Percentiles rank a stretch among this genome's conserved stretches.
Evolutionary conservation across 2,888 invertebrate species (phyloP).

Genomic region (Glomeris marginata): DNA sequence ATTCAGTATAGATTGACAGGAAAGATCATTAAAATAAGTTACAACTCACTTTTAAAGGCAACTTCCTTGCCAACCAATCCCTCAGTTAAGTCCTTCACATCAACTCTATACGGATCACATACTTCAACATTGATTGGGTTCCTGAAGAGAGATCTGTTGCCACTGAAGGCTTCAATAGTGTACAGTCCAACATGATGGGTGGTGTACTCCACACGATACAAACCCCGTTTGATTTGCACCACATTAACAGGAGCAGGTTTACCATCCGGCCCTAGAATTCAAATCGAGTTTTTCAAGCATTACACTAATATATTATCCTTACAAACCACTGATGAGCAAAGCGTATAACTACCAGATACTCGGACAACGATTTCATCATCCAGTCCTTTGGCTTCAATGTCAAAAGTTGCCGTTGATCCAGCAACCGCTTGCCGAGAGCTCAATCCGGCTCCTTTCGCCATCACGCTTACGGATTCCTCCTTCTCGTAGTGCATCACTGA

Average conservation of each 20-base stretch:
- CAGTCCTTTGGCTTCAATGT: conserved; percentile 34
- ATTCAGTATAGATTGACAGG: background rate
- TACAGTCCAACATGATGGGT: conserved; percentile 60
- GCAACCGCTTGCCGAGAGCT: conserved; percentile 29
- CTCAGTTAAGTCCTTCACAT: conserved; percentile 31
- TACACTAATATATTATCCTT: no score
- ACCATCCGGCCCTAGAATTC: conserved; percentile 36
- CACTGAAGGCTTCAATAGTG: conserved; percentile 48
- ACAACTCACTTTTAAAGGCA: conserved; percentile 31
- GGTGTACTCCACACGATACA: conserved; percentile 53
- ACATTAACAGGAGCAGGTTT: conserved; percentile 33
- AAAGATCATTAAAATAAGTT: background rate
- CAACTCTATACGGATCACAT: conserved; percentile 38
- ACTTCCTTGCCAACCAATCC: conserved; percentile 33
- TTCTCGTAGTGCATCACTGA: conserved; percentile 7
- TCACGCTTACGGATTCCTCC: conserved; percentile 10
- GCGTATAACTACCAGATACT: conserved; percentile 33
- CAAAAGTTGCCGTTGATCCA: conserved; percentile 32
- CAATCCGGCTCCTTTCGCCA: conserved; percentile 31
- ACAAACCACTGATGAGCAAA: background rate
- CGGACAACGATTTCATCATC: conserved; percentile 35
- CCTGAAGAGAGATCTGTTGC: conserved; percentile 43
- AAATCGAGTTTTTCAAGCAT: background rate
- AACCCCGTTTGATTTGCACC: conserved; percentile 28
- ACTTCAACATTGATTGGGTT: conserved; percentile 52